Evolutionary conservation across 2,797 vertebrate species (phyloP).

Genomic region (Menidia menidia): DNA sequence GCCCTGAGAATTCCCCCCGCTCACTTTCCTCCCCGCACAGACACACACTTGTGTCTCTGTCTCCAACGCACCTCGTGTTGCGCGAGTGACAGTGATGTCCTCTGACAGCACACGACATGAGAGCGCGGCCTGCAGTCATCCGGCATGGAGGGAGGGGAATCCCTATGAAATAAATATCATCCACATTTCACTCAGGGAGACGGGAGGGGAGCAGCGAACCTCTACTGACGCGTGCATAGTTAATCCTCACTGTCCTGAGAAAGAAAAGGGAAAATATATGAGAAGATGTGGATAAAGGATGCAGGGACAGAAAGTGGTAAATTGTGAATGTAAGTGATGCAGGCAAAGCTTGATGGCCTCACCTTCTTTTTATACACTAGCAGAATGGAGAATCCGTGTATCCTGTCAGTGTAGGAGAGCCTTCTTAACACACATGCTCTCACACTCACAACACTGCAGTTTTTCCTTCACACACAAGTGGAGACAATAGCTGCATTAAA

Average conservation of each 20-base stretch:
- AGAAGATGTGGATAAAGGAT: not conserved
- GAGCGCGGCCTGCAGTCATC: constrained; percentile 48
- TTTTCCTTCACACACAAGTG: constrained; percentile 20
- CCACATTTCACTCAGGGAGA: constrained; percentile 43
- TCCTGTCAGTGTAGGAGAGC: constrained; percentile 60
- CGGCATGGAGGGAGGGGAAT: constrained; percentile 47
- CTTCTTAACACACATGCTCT: constrained; percentile 21
- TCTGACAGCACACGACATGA: constrained; percentile 65
- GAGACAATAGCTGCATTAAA: constrained; percentile 25
- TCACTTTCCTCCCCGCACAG: constrained; percentile 10
- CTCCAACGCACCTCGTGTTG: constrained; percentile 23
- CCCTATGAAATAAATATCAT: constrained; percentile 68
- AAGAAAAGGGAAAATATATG: not conserved
- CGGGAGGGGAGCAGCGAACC: constrained; percentile 10
- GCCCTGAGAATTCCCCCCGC: not conserved
- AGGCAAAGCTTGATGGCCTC: constrained; percentile 47
- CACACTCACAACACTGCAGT: constrained; percentile 6
- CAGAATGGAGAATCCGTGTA: constrained; percentile 76
- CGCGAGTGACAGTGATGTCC: constrained; percentile 42
- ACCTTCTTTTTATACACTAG: constrained; percentile 63
- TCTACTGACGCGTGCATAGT: constrained; percentile 19
- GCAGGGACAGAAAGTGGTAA: not conserved
- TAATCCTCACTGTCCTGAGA: constrained; percentile 37
- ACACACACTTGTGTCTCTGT: constrained; percentile 12
- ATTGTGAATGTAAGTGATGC: constrained; percentile 39